A percentile compares a stretch with the other conserved stretches of the same genome.
phyloP scores from a whole-genome alignment of 2,113 vertebrate genomes.

The Raja brachyura region DNA sequence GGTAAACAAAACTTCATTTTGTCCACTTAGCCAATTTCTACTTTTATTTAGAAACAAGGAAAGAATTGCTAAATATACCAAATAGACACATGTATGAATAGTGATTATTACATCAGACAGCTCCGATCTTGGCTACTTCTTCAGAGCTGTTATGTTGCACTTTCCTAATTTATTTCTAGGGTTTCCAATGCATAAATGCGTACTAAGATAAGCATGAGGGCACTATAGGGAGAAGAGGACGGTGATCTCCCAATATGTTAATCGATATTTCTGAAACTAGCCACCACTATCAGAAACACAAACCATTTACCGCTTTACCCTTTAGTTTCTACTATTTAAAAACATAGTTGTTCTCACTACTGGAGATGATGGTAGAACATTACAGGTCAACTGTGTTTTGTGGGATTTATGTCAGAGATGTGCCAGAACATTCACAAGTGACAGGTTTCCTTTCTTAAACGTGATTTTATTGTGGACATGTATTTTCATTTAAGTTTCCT shows the following conservation, averaged over 20 bases:
- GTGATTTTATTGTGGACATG: neutral
- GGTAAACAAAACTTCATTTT: too few relatives aligned
- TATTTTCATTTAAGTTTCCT: neutral
- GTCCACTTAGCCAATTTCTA: too few relatives aligned
- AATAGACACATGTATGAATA: neutral
- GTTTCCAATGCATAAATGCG: too few relatives aligned
- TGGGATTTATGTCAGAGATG: neutral
- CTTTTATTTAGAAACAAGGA: too few relatives aligned
- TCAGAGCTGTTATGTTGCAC: neutral
- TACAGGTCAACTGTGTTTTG: neutral
- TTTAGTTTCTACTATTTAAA: neutral
- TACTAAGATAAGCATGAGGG: neutral
- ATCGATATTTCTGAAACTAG: neutral
- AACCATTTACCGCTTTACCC: neutral
- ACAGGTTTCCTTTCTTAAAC: neutral
- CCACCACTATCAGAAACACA: neutral
- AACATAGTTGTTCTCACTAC: neutral
- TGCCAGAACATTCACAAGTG: neutral
- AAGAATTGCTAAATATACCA: too few relatives aligned
- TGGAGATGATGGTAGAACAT: neutral
- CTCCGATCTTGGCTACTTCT: neutral
- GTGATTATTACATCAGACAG: neutral
- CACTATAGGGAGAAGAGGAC: neutral
- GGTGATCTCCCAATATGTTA: neutral
- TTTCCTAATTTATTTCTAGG: neutral